Percentiles rank a stretch among this genome's conserved stretches.
phyloP scores from a whole-genome alignment of 2,888 invertebrate genomes.

The Metallyticus violacea region DNA sequence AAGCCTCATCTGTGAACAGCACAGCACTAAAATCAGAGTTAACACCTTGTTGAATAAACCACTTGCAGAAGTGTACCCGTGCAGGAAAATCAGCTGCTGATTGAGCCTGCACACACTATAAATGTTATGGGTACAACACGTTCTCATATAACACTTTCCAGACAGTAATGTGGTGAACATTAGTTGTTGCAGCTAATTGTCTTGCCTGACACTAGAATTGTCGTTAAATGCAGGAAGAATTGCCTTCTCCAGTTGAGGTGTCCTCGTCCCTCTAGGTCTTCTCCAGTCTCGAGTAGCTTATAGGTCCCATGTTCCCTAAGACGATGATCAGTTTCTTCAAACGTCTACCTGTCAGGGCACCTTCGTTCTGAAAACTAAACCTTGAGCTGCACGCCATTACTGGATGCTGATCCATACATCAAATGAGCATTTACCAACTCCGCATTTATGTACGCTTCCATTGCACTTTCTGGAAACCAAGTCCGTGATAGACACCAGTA shows the following conservation, averaged over 20 bases:
- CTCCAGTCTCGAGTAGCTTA: not conserved
- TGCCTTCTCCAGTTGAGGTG: not conserved
- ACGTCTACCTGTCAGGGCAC: too few relatives aligned
- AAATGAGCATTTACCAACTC: too few relatives aligned
- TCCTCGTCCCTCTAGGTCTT: not conserved
- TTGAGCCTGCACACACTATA: not conserved
- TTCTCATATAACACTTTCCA: not conserved
- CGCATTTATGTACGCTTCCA: too few relatives aligned
- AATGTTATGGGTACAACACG: not conserved
- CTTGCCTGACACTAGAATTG: not conserved
- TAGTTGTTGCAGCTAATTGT: not conserved
- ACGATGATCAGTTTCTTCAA: too few relatives aligned
- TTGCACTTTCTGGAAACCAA: too few relatives aligned
- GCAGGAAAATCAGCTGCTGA: slow-evolving; percentile 1
- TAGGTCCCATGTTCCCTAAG: too few relatives aligned
- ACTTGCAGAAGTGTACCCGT: slow-evolving; percentile 1
- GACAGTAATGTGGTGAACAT: not conserved
- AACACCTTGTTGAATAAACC: not conserved
- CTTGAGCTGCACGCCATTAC: too few relatives aligned
- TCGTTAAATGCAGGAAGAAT: not conserved
- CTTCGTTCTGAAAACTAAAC: too few relatives aligned
- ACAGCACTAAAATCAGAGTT: not conserved
- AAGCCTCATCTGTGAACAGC: not conserved
- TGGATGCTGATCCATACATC: too few relatives aligned
- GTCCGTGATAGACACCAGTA: too few relatives aligned